Evolutionary conservation across 2,113 vertebrate genomes (phyloP).

Genomic region (Myotis yumanensis): DNA sequence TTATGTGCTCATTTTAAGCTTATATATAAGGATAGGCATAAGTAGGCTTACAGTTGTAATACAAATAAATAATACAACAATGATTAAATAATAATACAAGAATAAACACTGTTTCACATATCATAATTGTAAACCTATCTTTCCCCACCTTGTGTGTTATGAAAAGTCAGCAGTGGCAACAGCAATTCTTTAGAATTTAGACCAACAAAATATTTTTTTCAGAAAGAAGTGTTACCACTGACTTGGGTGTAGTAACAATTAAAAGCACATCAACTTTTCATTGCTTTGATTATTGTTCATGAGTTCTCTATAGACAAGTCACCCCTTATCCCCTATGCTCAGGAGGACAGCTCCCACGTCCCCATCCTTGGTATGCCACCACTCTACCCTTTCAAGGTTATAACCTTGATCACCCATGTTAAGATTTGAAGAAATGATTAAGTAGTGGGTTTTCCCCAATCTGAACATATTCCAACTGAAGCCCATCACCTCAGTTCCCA

Average conservation of each 20-base stretch:
- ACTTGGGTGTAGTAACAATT: background rate
- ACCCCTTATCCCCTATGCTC: fast-evolving
- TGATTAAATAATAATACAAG: too few species aligned
- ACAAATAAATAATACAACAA: too few species aligned
- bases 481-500: background rate
- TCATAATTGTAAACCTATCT: too few species aligned
- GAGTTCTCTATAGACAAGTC: background rate
- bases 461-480: background rate
- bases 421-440: background rate
- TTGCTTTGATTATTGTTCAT: background rate
- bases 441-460: background rate
- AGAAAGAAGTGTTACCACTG: background rate
- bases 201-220: background rate
- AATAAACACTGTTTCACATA: too few species aligned
- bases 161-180: background rate
- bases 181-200: background rate
- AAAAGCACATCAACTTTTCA: background rate
- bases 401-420: background rate
- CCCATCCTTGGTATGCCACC: background rate
- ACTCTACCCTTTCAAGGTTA: background rate
- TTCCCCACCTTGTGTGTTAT: background rate
- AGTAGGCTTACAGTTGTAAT: too few species aligned
- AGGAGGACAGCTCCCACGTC: background rate
- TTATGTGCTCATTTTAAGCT: too few species aligned
- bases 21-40: too few species aligned